phyloP scores from a whole-genome alignment of 2,113 vertebrate genomes.

The Spilogale gracilis region DNA sequence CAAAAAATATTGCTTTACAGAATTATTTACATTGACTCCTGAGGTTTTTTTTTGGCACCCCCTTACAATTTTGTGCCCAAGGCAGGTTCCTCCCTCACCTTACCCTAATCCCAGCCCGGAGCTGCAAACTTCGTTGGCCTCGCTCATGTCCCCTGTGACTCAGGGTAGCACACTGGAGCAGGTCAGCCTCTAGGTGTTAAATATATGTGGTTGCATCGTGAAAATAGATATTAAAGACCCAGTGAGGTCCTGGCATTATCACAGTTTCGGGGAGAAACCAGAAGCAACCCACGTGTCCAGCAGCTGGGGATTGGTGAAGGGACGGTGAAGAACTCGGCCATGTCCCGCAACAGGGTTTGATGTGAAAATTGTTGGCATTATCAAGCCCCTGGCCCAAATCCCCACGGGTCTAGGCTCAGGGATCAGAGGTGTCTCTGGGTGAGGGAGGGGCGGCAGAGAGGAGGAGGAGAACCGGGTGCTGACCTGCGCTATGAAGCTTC shows the following conservation, averaged over 20 bases:
- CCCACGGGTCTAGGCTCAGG: neutral
- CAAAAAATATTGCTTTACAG: neutral
- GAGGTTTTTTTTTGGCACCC: neutral
- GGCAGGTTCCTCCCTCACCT: neutral
- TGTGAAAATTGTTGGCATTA: too few species aligned
- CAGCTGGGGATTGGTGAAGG: neutral
- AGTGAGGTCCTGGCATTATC: rapidly evolving
- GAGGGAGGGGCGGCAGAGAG: rapidly evolving
- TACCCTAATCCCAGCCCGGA: neutral
- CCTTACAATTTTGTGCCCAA: neutral
- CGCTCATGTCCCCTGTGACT: neutral
- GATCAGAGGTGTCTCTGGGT: neutral
- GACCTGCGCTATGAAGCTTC: conserved; percentile 73
- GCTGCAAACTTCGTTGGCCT: neutral
- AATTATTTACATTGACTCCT: neutral
- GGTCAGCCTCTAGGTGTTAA: too few species aligned
- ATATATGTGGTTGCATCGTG: neutral
- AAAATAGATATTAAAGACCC: neutral
- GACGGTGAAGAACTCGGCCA: neutral
- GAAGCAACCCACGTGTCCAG: neutral
- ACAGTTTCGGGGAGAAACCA: too few species aligned
- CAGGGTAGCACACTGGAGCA: neutral
- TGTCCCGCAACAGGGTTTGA: neutral
- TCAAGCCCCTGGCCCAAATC: neutral
- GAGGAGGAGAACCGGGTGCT: rapidly evolving